Evolutionary conservation across 2,888 invertebrate genomes (phyloP).

Genomic region (Drosophila tanythrix): DNA sequence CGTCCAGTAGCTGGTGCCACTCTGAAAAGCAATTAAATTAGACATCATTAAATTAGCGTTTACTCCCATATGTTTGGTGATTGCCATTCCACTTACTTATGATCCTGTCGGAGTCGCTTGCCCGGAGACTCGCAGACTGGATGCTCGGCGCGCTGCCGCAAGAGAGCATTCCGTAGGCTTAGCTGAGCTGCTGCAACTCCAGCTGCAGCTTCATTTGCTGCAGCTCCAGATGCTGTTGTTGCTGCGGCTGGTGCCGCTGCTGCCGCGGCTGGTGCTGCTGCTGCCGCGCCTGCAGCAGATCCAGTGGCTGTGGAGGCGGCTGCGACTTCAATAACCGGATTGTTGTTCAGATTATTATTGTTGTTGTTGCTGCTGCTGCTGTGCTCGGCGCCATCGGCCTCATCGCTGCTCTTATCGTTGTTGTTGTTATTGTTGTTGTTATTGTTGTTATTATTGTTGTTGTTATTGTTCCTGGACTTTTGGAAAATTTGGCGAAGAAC

Average conservation of each 20-base stretch:
- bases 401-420: constrained; percentile 86
- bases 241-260: not conserved
- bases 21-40: constrained; percentile 53
- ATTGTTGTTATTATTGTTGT: constrained; percentile 87
- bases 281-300: constrained; percentile 8
- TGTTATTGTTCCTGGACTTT: constrained; percentile 86
- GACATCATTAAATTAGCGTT: not conserved
- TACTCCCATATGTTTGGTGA: not conserved
- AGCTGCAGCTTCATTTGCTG: constrained; percentile 14
- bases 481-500: constrained; percentile 92
- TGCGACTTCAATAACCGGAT: constrained; percentile 46
- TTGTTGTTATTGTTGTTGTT: constrained; percentile 79
- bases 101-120: constrained; percentile 80
- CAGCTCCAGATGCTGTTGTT: constrained; percentile 83
- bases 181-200: constrained; percentile 25
- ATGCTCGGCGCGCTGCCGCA: constrained; percentile 64
- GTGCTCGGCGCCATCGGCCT: constrained; percentile 87
- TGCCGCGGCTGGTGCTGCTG: constrained; percentile 83
- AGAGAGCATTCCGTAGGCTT: constrained; percentile 57
- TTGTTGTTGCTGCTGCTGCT: constrained; percentile 75
- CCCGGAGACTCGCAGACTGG: constrained; percentile 76
- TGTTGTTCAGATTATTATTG: constrained; percentile 69
- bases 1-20: constrained; percentile 83
- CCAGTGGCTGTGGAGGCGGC: constrained; percentile 27
- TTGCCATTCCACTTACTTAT: constrained; percentile 66